Evolutionary conservation across 2,113 vertebrate genomes (phyloP), one percentile per base, ranked within the genome.

Genomic region (Hippocampus abdominalis): DNA sequence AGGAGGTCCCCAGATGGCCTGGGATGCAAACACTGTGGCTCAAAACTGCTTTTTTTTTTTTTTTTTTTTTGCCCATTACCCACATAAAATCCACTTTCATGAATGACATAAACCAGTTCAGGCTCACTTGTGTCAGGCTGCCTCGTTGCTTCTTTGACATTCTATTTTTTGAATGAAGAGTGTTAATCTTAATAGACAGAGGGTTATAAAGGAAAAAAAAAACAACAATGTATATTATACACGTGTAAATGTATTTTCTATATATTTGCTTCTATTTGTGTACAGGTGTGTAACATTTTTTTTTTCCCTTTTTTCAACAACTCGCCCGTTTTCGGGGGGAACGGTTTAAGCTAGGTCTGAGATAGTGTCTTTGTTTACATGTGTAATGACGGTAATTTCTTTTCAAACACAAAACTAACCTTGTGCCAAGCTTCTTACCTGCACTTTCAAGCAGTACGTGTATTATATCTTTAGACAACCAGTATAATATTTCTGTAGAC

Each of bases 351-450:
- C 78, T 88, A 87, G 84, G 78, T 88, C 76, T 73, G 85, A 85
- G 83, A 87, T 87, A 90, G 87, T 88, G 86, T 88, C 88, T 91
- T 89, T 91, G 90, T 92, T 91, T 92, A 92, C 90, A 93, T 88
- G 86, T 92, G 87, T 88, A 83, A 89, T 77, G 81, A 88, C 70
- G 11, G 81, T 90, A 82, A 85, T 90, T 90, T 87, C 86, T 90
- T 64, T 89, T 74, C 79, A 85, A 80, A 88, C 54, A 91, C 83
- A 89, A 84, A 86, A 86, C 80, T 86, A 90, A 91, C 88, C 81
- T 88, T 90, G 91, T 92, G 89, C 88, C 89, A 92, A 90, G 84
- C 88, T 90, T 90, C 86, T 81, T 87, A 85, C 80, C 86, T 89
- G 90, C 89, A 90, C 87, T 89, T 90, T 92, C 68, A 83, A 82